These are phyloP conservation scores for Gallinago media DNA, from an alignment of 2,113 vertebrate genomes.

Conservation along the genomic window DNA sequence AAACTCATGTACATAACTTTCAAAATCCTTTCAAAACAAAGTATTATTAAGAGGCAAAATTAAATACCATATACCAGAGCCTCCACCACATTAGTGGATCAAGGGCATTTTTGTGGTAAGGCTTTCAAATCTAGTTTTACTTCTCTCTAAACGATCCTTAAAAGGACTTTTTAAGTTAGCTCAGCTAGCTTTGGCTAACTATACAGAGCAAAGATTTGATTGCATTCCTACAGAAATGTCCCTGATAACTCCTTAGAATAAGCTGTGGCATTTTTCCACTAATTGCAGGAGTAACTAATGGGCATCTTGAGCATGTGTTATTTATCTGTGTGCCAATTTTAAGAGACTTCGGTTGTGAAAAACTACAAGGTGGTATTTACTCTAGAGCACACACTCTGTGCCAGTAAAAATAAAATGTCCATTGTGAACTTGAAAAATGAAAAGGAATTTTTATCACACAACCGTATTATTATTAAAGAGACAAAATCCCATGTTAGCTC, in stretches of 20 bases:
- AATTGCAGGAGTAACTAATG: slow-evolving; percentile 43
- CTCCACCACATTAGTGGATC: not conserved
- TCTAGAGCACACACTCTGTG: not conserved
- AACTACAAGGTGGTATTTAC: not conserved
- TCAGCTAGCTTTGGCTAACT: not conserved
- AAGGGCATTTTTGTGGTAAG: not conserved
- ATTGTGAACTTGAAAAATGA: not conserved
- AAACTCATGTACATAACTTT: not conserved
- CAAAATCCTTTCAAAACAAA: not conserved
- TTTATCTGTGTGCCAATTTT: slow-evolving; percentile 35
- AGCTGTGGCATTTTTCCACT: slow-evolving; percentile 35
- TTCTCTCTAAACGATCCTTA: not conserved
- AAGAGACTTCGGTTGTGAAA: slow-evolving; percentile 3
- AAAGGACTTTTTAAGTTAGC: not conserved
- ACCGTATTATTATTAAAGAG: not conserved
- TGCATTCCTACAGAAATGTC: slow-evolving; percentile 21
- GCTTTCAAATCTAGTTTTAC: slow-evolving; percentile 22
- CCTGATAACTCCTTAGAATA: slow-evolving; percentile 25
- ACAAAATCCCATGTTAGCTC: not conserved
- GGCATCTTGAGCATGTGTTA: not conserved
- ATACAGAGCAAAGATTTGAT: slow-evolving; percentile 5
- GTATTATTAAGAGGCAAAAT: not conserved
- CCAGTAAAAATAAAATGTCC: slow-evolving; percentile 4
- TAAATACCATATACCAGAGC: not conserved
- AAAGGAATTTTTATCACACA: not conserved